Percentiles rank a stretch among this genome's conserved stretches.
phyloP scores from a whole-genome alignment of 2,888 invertebrate species.

The Parnassius orleans region DNA sequence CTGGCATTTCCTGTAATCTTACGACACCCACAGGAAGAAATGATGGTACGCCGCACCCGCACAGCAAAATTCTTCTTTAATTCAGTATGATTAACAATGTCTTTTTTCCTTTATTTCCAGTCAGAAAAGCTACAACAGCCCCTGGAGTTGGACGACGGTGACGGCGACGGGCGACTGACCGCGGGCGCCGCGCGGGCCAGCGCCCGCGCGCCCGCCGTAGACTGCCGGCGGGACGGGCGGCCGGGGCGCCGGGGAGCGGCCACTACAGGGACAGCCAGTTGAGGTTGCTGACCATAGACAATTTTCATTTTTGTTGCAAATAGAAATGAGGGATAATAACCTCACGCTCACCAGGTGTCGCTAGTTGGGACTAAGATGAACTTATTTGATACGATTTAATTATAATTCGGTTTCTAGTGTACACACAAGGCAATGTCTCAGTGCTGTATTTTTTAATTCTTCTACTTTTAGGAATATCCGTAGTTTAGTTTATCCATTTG shows the following conservation, averaged over 20 bases:
- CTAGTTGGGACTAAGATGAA: too few relatives aligned
- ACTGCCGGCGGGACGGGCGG: conserved; percentile 34
- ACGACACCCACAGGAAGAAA: too few relatives aligned
- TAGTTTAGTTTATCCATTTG: too few relatives aligned
- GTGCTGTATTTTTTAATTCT: too few relatives aligned
- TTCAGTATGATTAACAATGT: conserved; percentile 3
- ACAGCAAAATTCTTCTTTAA: not conserved
- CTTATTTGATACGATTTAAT: too few relatives aligned
- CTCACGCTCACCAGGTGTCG: too few relatives aligned
- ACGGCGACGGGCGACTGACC: conserved; percentile 85
- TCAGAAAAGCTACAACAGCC: conserved; percentile 82
- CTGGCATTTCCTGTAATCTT: too few relatives aligned
- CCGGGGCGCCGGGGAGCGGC: conserved; percentile 4
- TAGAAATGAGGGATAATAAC: too few relatives aligned
- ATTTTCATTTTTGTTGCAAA: not conserved
- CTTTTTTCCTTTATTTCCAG: conserved; percentile 61
- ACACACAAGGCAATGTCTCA: too few relatives aligned
- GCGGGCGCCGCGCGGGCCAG: conserved; percentile 77
- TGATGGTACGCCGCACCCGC: too few relatives aligned
- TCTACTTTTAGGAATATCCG: too few relatives aligned
- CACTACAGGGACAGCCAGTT: conserved; percentile 12
- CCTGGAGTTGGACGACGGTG: conserved; percentile 84
- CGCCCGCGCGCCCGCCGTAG: conserved; percentile 69
- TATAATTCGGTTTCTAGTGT: too few relatives aligned
- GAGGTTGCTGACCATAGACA: conserved; percentile 8